These are phyloP conservation scores for Zosterops borbonicus DNA, from an alignment of 2,113 vertebrate species.

Conservation along the genomic window DNA sequence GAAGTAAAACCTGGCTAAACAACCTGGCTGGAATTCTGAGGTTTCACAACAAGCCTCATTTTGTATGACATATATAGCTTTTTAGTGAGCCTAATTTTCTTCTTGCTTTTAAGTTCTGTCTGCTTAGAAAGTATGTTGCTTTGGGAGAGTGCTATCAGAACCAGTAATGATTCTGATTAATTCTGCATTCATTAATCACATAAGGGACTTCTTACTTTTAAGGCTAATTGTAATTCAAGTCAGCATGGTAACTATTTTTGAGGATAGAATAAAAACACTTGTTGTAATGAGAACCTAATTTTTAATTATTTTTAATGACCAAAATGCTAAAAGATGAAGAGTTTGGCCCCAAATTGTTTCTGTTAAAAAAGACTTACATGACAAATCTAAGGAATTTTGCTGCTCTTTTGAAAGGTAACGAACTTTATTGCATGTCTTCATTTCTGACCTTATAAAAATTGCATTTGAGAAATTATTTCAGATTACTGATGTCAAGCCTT, in stretches of 20 bases:
- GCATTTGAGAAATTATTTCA: slow-evolving; percentile 2
- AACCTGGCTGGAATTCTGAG: slow-evolving; percentile 12
- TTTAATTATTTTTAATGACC: slow-evolving; percentile 42
- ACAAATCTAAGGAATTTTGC: slow-evolving; percentile 23
- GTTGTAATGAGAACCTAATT: slow-evolving; percentile 23
- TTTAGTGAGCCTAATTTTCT: slow-evolving; percentile 46
- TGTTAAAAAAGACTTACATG: background rate
- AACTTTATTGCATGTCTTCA: background rate
- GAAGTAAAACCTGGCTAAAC: slow-evolving; percentile 39
- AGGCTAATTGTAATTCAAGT: slow-evolving; percentile 69
- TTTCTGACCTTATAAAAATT: background rate
- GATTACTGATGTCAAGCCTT: background rate
- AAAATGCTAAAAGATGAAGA: slow-evolving; percentile 39
- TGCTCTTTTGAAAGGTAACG: slow-evolving; percentile 28
- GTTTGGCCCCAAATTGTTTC: slow-evolving; percentile 1
- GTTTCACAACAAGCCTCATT: slow-evolving; percentile 21
- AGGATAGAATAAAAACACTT: slow-evolving; percentile 64
- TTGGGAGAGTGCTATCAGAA: slow-evolving; percentile 53
- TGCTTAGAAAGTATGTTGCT: slow-evolving; percentile 21
- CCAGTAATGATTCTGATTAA: slow-evolving; percentile 66
- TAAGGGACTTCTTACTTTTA: slow-evolving; percentile 53
- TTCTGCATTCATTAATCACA: slow-evolving; percentile 54
- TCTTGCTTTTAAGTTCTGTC: slow-evolving; percentile 23
- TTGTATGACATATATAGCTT: slow-evolving; percentile 34
- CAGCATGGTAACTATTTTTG: slow-evolving; percentile 57